A percentile compares a stretch with the other conserved stretches of the same genome.
Conservation (phyloP, 2,888 invertebrate genomes). For the Scelioninae gen. 1 region DNA sequence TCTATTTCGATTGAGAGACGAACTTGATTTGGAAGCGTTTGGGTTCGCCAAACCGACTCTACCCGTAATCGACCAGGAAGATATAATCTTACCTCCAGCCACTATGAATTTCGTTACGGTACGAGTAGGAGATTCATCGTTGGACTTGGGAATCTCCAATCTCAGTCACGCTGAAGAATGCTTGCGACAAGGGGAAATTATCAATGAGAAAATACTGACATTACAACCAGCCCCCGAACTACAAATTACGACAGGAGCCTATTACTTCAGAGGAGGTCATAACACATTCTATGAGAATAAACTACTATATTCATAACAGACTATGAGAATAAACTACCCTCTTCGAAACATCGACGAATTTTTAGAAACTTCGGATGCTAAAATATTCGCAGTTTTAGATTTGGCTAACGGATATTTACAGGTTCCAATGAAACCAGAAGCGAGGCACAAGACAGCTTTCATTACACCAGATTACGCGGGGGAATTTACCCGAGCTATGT, state of each 20-base stretch:
- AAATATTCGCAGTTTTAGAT: constrained; percentile 42
- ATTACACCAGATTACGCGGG: constrained; percentile 72
- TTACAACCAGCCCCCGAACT: background rate
- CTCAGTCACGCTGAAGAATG: too few relatives aligned
- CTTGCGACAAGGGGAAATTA: background rate
- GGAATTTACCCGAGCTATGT: constrained; percentile 74
- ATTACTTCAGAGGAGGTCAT: background rate
- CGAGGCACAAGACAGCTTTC: constrained; percentile 63
- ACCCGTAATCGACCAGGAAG: background rate
- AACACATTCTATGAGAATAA: constrained; percentile 46
- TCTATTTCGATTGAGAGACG: constrained; percentile 1
- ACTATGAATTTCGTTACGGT: constrained; percentile 13
- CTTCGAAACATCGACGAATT: constrained; percentile 6
- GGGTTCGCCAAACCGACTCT: background rate
- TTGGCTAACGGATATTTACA: constrained; percentile 68
- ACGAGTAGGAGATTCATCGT: background rate
- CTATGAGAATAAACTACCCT: background rate
- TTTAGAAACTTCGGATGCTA: constrained; percentile 17
- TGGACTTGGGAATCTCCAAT: background rate
- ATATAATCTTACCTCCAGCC: background rate
- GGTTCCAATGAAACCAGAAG: constrained; percentile 58
- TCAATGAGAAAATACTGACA: constrained; percentile 1
- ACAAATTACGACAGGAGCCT: background rate
- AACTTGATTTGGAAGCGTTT: background rate
- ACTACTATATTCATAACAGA: constrained; percentile 45